These are phyloP conservation scores for Agrilus mali DNA, from an alignment of 2,888 invertebrate genomes.

Conservation along the genomic window DNA sequence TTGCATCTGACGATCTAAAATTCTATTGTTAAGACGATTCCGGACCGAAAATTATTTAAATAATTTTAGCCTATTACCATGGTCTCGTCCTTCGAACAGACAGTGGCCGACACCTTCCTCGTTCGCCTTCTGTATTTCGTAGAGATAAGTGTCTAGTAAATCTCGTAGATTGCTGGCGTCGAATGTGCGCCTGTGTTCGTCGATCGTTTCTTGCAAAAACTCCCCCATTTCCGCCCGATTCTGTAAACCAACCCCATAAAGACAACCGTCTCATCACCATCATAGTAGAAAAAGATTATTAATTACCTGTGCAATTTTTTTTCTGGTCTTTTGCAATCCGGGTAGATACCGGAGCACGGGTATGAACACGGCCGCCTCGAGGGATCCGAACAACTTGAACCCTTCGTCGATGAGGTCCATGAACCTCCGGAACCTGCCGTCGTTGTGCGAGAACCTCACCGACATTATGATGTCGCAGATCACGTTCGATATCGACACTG, in stretches of 20 bases:
- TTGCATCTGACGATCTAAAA: constrained; percentile 72
- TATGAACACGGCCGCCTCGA: constrained; percentile 72
- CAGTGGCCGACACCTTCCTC: constrained; percentile 59
- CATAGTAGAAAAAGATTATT: no score
- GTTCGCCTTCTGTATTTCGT: constrained; percentile 73
- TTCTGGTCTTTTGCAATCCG: constrained; percentile 36
- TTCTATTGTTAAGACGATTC: neutral
- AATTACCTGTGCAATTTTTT: constrained; percentile 41
- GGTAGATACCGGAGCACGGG: constrained; percentile 60
- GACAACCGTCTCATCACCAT: no score
- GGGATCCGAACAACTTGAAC: constrained; percentile 73
- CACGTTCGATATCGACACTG: constrained; percentile 77
- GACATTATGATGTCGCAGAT: constrained; percentile 87
- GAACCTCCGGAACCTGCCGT: constrained; percentile 63
- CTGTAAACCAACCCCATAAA: no score
- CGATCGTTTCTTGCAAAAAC: constrained; percentile 73
- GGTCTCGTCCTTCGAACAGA: constrained; percentile 76
- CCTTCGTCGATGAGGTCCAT: constrained; percentile 85
- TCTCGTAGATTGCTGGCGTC: constrained; percentile 66
- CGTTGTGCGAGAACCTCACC: constrained; percentile 67
- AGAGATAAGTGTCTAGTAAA: constrained; percentile 73
- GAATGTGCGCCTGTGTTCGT: constrained; percentile 66
- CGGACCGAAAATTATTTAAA: no score
- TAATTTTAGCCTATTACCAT: constrained; percentile 52
- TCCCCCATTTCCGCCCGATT: constrained; percentile 77